Evolutionary conservation across 2,888 invertebrate species (phyloP), one percentile per base, ranked within the genome.

Genomic region (Amphipoea oculea): DNA sequence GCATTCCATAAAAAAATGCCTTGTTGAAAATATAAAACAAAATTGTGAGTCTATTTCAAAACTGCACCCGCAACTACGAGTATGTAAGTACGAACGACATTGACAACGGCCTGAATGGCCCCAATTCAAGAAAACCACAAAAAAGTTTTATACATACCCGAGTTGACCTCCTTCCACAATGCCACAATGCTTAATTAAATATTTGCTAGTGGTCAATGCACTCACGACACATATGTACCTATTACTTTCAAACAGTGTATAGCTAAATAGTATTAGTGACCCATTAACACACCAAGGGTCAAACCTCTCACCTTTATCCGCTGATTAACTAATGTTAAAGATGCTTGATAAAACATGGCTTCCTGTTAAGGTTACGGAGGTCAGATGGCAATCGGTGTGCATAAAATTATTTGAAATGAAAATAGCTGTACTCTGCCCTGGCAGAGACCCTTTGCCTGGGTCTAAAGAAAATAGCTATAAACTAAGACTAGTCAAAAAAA

Each of bases 291-390:
- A 14, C 14, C 20, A 60, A 42, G 17, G 70, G 73, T 78, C 29
- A 57, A 78, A 78, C 12, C 2, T 11, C 70, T 78, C 78, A 78
- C 73, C 73, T 79, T 63, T 71, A 45, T 36, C 2, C 6, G 4
- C 54, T 62, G 69, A 69, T 77, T 82, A 71, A 78, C 29, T 48
- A 73, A 66, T 66, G 71, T 60, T 70, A 40, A 63, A 60, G 42
- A 36, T 54, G 14, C 20, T 20, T 20, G 62, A 36, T 69, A 76
- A 66, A 75, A 75, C 1, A 83, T 83, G 54, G 65, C 69, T 75
- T 83, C 83, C 84, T 79, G 65, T 36, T 54, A 45, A n/a, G 62
- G 42, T 69, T 20, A 40, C 29, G 2, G 62, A 73, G 69, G 40
- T 73, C 54, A 76, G 69, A 73, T 76, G 60, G 20, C 29, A 83